Percentiles rank a stretch among this genome's conserved stretches.
phyloP scores from a whole-genome alignment of 2,888 invertebrate species.

The Hipparchia sbordonii region DNA sequence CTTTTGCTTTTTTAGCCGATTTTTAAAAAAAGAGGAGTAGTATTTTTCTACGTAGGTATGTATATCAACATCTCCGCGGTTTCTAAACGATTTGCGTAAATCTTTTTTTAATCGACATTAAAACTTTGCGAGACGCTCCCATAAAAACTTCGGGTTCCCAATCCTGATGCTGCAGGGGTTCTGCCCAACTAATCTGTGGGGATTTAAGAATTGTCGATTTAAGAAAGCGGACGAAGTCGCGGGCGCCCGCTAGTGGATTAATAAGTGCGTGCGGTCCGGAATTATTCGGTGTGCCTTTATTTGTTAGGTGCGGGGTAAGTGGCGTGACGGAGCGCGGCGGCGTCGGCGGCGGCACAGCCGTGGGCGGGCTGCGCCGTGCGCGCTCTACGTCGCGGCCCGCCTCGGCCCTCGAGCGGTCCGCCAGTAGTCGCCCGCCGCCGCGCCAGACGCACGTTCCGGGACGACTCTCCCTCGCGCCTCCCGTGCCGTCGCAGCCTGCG shows the following conservation, averaged over 20 bases:
- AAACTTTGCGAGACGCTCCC: too few species aligned
- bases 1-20: too few species aligned
- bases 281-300: conserved; percentile 23
- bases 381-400: conserved; percentile 45
- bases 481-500: conserved; percentile 41
- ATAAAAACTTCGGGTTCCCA: too few species aligned
- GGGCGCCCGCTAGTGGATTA: background rate
- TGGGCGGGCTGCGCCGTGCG: conserved; percentile 70
- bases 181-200: too few species aligned
- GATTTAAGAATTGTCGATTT: too few species aligned
- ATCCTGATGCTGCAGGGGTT: too few species aligned
- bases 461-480: conserved; percentile 48
- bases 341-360: conserved; percentile 48
- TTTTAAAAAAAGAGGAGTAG: too few species aligned
- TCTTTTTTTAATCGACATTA: too few species aligned
- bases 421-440: conserved; percentile 70
- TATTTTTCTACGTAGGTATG: too few species aligned
- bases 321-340: conserved; percentile 65
- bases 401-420: conserved; percentile 29
- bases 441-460: conserved; percentile 70
- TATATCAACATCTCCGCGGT: too few species aligned
- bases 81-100: too few species aligned
- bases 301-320: conserved; percentile 62
- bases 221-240: too few species aligned
- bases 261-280: conserved; percentile 34